A percentile compares a stretch with the other conserved stretches of the same genome.
Conservation (phyloP, 1,140 invertebrate species). For the Dinoponera quadriceps region DNA sequence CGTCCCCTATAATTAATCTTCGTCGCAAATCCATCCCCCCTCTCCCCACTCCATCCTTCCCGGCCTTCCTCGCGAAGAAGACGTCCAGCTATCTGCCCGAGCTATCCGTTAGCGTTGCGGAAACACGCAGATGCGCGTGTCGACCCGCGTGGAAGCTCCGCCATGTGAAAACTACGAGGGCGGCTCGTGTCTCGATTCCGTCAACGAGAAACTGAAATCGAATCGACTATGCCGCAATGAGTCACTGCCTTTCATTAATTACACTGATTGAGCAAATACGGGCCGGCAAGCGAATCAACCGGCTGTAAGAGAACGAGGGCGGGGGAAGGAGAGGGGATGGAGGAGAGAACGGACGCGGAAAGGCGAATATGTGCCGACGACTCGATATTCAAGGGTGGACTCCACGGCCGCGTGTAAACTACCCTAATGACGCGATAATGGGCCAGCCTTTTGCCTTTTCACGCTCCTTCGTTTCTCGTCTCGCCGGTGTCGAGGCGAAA, state of each 20-base stretch:
- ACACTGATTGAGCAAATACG: constrained; percentile 66
- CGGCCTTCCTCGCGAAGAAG: background rate
- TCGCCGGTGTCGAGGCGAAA: too few relatives aligned
- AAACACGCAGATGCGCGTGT: constrained; percentile 23
- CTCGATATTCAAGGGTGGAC: constrained; percentile 17
- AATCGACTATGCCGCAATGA: constrained; percentile 57
- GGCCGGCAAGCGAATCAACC: constrained; percentile 43
- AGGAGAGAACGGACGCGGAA: background rate
- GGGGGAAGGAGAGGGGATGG: background rate
- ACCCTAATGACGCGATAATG: constrained; percentile 28
- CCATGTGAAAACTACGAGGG: constrained; percentile 19
- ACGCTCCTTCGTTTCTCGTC: background rate
- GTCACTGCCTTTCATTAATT: constrained; percentile 64
- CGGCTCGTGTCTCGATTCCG: background rate
- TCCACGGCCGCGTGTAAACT: constrained; percentile 9
- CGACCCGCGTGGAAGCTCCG: background rate
- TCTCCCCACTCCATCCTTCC: too few relatives aligned
- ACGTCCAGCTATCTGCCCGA: background rate
- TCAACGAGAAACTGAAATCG: constrained; percentile 50
- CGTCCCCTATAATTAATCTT: background rate
- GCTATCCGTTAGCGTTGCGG: background rate
- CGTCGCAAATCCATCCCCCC: background rate
- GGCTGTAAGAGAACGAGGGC: constrained; percentile 27
- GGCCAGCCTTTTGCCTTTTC: background rate
- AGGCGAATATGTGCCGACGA: background rate